These are phyloP conservation scores for Platerodrilus igneus DNA, from an alignment of 2,888 invertebrate genomes.

Conservation along the genomic window DNA sequence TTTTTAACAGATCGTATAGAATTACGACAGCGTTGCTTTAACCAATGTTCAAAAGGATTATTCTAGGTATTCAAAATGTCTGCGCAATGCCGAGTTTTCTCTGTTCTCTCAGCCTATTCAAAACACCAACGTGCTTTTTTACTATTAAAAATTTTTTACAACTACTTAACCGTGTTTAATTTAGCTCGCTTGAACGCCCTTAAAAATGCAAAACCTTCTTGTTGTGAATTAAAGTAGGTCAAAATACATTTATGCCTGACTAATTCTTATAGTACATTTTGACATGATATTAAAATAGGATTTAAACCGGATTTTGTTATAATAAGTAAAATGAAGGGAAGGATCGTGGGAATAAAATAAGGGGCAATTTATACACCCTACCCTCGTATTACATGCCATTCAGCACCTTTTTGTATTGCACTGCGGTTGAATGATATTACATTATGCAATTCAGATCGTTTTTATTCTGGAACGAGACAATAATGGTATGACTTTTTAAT, in stretches of 20 bases:
- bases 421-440: slow-evolving; percentile 28
- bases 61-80: too few relatives aligned
- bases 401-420: slow-evolving; percentile 33
- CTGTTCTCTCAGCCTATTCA: too few relatives aligned
- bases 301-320: slow-evolving; percentile 22
- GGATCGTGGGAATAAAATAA: slow-evolving; percentile 29
- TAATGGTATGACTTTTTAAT: slow-evolving; percentile 34
- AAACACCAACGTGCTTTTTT: too few relatives aligned
- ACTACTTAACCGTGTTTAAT: too few relatives aligned
- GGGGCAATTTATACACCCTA: slow-evolving; percentile 22
- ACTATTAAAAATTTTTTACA: too few relatives aligned
- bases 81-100: too few relatives aligned
- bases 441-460: slow-evolving; percentile 29
- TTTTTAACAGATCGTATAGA: too few relatives aligned
- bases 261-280: slow-evolving; percentile 19
- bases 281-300: slow-evolving; percentile 22
- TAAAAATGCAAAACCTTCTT: too few relatives aligned
- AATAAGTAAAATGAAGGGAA: slow-evolving; percentile 18
- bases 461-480: slow-evolving; percentile 28
- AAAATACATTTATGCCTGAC: slow-evolving; percentile 18
- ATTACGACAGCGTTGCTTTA: too few relatives aligned
- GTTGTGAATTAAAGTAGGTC: slow-evolving; percentile 13
- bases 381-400: slow-evolving; percentile 32
- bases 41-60: too few relatives aligned
- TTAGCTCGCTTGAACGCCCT: too few relatives aligned